Base-by-base conservation (phyloP, 2,888 invertebrate genomes). In the Lingula anatina region DNA sequence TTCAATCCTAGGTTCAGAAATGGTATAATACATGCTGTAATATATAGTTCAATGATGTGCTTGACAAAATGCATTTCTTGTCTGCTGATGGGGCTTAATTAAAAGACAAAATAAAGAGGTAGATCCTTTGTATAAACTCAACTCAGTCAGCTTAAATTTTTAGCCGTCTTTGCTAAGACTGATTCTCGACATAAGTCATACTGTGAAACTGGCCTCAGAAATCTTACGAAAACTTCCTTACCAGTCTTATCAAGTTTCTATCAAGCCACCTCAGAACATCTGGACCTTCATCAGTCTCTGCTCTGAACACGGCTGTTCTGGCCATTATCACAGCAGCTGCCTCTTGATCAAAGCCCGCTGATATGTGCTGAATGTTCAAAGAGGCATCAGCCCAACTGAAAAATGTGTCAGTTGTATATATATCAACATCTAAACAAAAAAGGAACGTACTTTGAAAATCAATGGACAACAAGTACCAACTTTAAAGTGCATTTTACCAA, bases 231-330 rank as follows among this genome's bases (percentile, higher is more conserved):
- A n/a, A n/a, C 20, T 12, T 31, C 54, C 62, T 47, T 79, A 95
- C 94, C 83, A 99, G 81, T 74, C 96, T 83, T 68, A 99, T 99
- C 20, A 99, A 85, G 87, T 93, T 96, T 60, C 99, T 82, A 77
- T 99, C 99, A 12, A 99, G 87, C 99, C 99, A 99, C 74, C 99
- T 85, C 59, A 99, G 82, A 35, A 99, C 95, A 76, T 99, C 99
- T 0, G 95, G 92, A 2, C 82, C 83, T 27, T 95, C 93, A 71
- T 95, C 95, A 68, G 88, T 87, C 56, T 78, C 77, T 0, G 97
- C 96, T 64, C 94, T 83, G 81, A 92, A 95, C 26, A 95, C 94
- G 15, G 96, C 97, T 76, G 96, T 86, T 24, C 99, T 84, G 0
- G 94, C 90, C 93, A 99, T 96, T 46, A 96, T 82, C 47, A 99